phyloP scores from a whole-genome alignment of 2,888 invertebrate genomes.

The Tenthredo amoena region DNA sequence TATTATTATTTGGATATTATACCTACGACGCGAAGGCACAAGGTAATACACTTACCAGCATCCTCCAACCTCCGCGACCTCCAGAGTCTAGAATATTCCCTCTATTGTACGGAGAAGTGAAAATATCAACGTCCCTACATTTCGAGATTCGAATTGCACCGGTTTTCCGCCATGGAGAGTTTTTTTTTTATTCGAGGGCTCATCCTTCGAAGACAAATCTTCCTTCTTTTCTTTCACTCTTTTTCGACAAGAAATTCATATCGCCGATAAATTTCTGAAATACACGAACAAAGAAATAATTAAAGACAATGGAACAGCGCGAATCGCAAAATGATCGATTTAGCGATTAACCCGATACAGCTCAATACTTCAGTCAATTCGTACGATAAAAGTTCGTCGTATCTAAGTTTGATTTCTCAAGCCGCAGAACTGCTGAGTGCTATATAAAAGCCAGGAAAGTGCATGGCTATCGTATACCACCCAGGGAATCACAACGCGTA shows the following conservation, averaged over 20 bases:
- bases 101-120: background rate
- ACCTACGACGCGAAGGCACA: conserved; percentile 55
- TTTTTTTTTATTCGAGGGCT: background rate
- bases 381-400: conserved; percentile 4
- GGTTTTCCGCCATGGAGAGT: background rate
- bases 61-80: background rate
- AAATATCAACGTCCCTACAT: background rate
- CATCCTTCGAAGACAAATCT: background rate
- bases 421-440: background rate
- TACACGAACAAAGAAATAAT: background rate
- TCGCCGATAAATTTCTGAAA: background rate
- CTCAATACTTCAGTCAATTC: background rate
- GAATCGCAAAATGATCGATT: conserved; percentile 8
- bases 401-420: background rate
- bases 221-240: background rate
- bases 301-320: conserved; percentile 32
- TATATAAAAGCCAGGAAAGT: background rate
- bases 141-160: background rate
- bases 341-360: background rate
- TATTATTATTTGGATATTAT: conserved; percentile 71
- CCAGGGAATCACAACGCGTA: background rate
- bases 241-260: background rate
- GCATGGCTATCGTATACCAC: background rate
- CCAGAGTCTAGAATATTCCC: background rate
- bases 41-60: conserved; percentile 62